phyloP scores from a whole-genome alignment of 2,797 vertebrate species.

The Cuniculus paca region DNA sequence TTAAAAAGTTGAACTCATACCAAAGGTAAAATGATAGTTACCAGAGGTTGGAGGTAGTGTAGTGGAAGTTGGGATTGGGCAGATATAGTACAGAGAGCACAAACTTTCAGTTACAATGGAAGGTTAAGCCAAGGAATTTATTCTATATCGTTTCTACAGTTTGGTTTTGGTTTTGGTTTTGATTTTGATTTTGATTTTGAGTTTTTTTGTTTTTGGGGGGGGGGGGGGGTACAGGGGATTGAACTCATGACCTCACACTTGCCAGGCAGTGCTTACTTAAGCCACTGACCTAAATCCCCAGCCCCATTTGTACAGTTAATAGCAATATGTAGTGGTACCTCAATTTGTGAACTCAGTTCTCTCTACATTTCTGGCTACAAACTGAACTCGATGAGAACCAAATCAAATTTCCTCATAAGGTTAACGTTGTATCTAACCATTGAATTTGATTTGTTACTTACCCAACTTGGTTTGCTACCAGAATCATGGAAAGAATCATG shows the following conservation, averaged over 20 bases:
- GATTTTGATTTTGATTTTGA: no score
- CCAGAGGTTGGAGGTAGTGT: neutral
- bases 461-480: neutral
- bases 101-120: neutral
- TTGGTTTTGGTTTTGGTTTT: no score
- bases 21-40: neutral
- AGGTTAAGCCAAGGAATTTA: neutral
- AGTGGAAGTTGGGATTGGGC: neutral
- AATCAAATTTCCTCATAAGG: neutral
- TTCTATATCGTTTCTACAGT: neutral
- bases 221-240: no score
- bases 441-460: neutral
- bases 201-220: no score
- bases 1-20: neutral
- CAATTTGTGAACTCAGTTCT: neutral
- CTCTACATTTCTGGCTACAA: neutral
- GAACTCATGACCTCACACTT: no score
- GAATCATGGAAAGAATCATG: neutral
- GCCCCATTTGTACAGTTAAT: neutral
- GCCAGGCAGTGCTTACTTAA: no score
- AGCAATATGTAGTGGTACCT: neutral
- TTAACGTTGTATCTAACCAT: neutral
- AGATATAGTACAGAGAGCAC: neutral
- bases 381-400: neutral
- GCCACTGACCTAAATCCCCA: no score